Evolutionary conservation across 2,888 invertebrate genomes (phyloP).

Genomic region (Laothoe populi): DNA sequence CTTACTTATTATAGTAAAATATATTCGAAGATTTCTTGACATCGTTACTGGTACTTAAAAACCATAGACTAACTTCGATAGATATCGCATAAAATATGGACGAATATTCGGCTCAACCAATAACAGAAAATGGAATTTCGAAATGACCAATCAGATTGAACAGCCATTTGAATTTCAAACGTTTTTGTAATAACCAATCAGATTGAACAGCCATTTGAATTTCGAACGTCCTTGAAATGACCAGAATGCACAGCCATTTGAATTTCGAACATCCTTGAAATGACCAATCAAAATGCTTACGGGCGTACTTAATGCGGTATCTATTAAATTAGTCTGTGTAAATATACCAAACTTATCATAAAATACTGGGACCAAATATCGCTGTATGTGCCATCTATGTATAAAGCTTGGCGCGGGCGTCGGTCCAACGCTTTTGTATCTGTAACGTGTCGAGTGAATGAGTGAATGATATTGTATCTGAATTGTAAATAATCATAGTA

Average conservation of each 20-base stretch:
- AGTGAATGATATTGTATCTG: slow-evolving; percentile 28
- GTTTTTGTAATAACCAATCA: too few relatives aligned
- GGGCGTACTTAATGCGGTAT: neutral
- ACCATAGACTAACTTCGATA: neutral
- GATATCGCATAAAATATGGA: neutral
- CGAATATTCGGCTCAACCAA: neutral
- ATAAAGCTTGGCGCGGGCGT: slow-evolving; percentile 46
- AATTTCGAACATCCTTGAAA: too few relatives aligned
- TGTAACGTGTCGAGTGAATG: slow-evolving; percentile 29
- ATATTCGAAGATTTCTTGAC: slow-evolving; percentile 15
- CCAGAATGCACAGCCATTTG: too few relatives aligned
- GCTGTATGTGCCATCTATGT: slow-evolving; percentile 67
- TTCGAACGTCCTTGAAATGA: too few relatives aligned
- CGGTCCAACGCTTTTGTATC: slow-evolving; percentile 27
- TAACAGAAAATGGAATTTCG: neutral
- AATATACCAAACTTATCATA: slow-evolving; percentile 41
- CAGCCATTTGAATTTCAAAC: too few relatives aligned
- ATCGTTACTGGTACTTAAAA: slow-evolving; percentile 23
- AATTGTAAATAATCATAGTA: slow-evolving; percentile 45
- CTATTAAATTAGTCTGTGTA: neutral
- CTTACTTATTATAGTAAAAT: slow-evolving; percentile 13
- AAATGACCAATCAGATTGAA: too few relatives aligned
- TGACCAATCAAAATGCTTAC: too few relatives aligned
- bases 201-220: too few relatives aligned
- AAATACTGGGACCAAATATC: slow-evolving; percentile 70